phyloP scores from a whole-genome alignment of 2,113 vertebrate genomes.

The Xiphorhynchus elegans region DNA sequence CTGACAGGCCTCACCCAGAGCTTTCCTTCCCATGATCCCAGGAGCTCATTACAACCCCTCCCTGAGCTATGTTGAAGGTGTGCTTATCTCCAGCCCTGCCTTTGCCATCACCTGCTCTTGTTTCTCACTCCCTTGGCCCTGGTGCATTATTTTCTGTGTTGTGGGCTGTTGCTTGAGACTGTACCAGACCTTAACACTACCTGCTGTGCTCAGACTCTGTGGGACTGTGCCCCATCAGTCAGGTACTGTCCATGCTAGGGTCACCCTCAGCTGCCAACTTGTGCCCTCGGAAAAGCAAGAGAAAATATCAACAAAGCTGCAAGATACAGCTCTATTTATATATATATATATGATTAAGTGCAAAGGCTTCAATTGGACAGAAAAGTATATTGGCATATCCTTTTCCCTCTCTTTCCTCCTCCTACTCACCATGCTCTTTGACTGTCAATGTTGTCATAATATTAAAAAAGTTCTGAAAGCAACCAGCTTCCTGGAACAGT shows the following conservation, averaged over 20 bases:
- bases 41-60: neutral
- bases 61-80: neutral
- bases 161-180: neutral
- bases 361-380: neutral
- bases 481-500: neutral
- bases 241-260: neutral
- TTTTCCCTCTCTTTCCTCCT: neutral
- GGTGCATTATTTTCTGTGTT: neutral
- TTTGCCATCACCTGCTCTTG: neutral
- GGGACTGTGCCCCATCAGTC: accelerated
- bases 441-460: neutral
- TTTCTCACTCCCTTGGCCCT: neutral
- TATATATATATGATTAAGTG: no score
- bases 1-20: neutral
- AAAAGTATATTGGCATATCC: neutral
- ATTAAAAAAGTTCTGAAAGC: neutral
- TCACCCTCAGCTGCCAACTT: neutral
- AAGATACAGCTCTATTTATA: neutral
- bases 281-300: neutral
- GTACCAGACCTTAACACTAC: neutral
- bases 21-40: accelerated
- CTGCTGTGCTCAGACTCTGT: neutral
- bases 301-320: neutral
- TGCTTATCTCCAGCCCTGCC: neutral
- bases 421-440: neutral